Evolutionary conservation across 2,113 vertebrate species (phyloP).

Genomic region (Corythaeola cristata): DNA sequence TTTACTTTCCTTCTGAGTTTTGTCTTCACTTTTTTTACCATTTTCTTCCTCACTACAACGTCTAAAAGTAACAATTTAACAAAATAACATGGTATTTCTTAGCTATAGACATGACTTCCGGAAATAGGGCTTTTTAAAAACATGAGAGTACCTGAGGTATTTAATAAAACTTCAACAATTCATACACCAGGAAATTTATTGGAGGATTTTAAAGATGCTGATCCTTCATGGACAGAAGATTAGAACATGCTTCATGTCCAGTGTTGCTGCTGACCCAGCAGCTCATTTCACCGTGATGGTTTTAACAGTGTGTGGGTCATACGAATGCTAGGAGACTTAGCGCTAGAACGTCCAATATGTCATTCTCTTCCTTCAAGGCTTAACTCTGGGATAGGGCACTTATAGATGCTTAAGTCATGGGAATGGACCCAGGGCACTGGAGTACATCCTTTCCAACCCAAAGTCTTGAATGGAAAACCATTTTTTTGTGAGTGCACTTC

Average conservation of each 20-base stretch:
- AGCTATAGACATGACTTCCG: not conserved
- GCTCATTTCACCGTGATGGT: not conserved
- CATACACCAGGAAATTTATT: not conserved
- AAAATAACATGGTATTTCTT: not conserved
- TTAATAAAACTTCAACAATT: not conserved
- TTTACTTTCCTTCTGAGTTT: not conserved
- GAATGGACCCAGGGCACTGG: not conserved
- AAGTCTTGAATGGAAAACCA: not conserved
- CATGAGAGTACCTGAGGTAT: not conserved
- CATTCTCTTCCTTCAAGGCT: not conserved
- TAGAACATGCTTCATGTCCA: not conserved
- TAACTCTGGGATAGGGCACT: not conserved
- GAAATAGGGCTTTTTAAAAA: accelerated
- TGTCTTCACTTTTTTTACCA: not conserved
- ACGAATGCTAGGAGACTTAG: not conserved
- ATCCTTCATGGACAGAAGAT: not conserved
- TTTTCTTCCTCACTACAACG: not conserved
- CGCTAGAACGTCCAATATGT: not conserved
- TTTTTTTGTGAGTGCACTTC: not conserved
- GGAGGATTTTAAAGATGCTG: not conserved
- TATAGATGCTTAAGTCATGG: not conserved
- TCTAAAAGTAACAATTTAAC: not conserved
- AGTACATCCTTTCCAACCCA: not conserved
- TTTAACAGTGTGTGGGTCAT: not conserved
- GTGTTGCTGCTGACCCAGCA: not conserved